These are phyloP conservation scores for Cololabis saira DNA, from an alignment of 2,113 vertebrate species.

Conservation along the genomic window DNA sequence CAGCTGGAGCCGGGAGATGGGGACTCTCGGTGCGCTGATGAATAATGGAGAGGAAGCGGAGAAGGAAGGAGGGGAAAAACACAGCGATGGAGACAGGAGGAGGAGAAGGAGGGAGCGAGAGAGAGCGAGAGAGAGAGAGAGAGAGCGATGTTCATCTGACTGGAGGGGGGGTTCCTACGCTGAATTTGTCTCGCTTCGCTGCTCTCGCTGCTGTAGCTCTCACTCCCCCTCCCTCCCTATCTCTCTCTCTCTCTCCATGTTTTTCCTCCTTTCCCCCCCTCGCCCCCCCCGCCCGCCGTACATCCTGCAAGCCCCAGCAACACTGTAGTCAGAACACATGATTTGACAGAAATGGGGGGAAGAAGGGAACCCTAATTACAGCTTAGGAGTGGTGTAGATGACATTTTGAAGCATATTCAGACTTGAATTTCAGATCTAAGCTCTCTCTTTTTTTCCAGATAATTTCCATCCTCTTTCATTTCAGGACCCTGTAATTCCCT, in stretches of 20 bases:
- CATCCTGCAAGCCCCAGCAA: slow-evolving; percentile 79
- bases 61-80: slow-evolving; percentile 53
- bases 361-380: slow-evolving; percentile 75
- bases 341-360: slow-evolving; percentile 83
- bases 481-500: slow-evolving; percentile 24
- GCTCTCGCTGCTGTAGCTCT: slow-evolving; percentile 59
- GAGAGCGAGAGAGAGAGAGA: slow-evolving; percentile 56
- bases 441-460: not conserved
- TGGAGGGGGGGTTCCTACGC: slow-evolving; percentile 84
- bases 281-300: slow-evolving; percentile 22
- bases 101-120: slow-evolving; percentile 43
- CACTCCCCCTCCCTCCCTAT: slow-evolving; percentile 29
- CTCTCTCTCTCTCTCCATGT: slow-evolving; percentile 13
- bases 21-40: slow-evolving; percentile 65
- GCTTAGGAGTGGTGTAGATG: slow-evolving; percentile 17
- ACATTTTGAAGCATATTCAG: slow-evolving; percentile 4
- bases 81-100: slow-evolving; percentile 57
- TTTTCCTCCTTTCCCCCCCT: slow-evolving; percentile 27
- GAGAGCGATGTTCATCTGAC: slow-evolving; percentile 79
- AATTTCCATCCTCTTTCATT: slow-evolving; percentile 10
- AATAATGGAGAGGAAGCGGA: slow-evolving; percentile 78
- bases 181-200: slow-evolving; percentile 76
- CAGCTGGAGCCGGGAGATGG: slow-evolving; percentile 64
- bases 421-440: slow-evolving; percentile 12
- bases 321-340: slow-evolving; percentile 68